phyloP scores from a whole-genome alignment of 2,113 vertebrate genomes.

The Tylochromis polylepis region DNA sequence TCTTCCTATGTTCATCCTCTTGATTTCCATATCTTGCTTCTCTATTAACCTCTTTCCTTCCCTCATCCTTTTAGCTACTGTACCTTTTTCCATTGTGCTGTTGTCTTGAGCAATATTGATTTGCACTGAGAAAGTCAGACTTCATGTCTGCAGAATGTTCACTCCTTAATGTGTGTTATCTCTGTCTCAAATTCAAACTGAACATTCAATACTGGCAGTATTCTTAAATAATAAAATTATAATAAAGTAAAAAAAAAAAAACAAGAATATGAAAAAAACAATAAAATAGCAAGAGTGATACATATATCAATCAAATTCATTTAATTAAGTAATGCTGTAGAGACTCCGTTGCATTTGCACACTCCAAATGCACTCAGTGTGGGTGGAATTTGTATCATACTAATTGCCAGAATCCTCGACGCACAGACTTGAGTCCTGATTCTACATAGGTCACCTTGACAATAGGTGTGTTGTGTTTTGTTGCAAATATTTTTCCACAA shows the following conservation, averaged over 20 bases:
- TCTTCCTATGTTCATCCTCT: not conserved
- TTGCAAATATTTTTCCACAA: not conserved
- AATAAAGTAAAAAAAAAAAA: not conserved
- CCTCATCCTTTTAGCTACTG: not conserved
- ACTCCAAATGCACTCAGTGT: not conserved
- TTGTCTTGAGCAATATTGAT: not conserved
- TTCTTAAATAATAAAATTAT: not conserved
- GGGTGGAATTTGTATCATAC: not conserved
- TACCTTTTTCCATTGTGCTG: not conserved
- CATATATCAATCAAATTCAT: rapidly evolving
- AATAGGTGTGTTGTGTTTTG: not conserved
- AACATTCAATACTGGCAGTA: not conserved
- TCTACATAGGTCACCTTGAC: not conserved
- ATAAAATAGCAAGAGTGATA: not conserved
- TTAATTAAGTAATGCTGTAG: not conserved
- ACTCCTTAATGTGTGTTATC: not conserved
- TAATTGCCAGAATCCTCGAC: no score
- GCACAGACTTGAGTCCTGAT: not conserved
- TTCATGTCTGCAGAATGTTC: not conserved
- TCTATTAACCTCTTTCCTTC: not conserved
- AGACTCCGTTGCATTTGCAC: not conserved
- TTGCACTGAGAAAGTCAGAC: not conserved
- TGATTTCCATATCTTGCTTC: not conserved
- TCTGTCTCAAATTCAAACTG: not conserved
- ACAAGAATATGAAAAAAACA: no score